Evolutionary conservation across 2,113 vertebrate genomes (phyloP), one percentile per base, ranked within the genome.

Genomic region (Melospiza georgiana): DNA sequence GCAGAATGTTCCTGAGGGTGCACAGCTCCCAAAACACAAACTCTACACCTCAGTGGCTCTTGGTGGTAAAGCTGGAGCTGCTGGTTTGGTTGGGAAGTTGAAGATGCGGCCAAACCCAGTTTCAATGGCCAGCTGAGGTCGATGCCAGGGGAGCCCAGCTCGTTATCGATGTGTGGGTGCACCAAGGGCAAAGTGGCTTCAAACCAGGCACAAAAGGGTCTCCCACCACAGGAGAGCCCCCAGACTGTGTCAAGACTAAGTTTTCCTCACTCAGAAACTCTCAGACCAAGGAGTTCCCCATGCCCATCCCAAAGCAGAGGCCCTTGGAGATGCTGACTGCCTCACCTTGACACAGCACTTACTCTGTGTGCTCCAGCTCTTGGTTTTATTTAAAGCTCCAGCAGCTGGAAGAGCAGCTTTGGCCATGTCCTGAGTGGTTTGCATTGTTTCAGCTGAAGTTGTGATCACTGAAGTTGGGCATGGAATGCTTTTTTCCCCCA

Each of bases 91-190:
- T 65, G 67, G 58, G 9, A 46, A n/a, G 30, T 59, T 19, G 31
- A 17, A 30, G 58, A 39, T 3, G 8, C 30, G 28, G 49, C 59
- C 80, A 44, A 43, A 33, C 0, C 7, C 59, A 13, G 4, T 17
- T 49, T 41, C 77, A 68, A 0, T n/a, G 35, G 30, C 30, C 9
- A 11, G 58, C 21, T 5, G 43, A 11, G 23, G 27, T 22, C 9
- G 3, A 5, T 23, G 23, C 15, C 10, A 39, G 57, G 25, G 51
- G 2, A 68, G 5, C 20, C 51, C 43, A 66, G 23, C 15, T 90
- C 20, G 0, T 55, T 39, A 2, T 11, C 0, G 0, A 11, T 0
- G 1, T 12, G 27, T 4, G 14, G 9, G 10, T 30, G 16, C 13
- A 6, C 21, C 5, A 2, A 73, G 33, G 51, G 15, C 12, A 35